phyloP scores from a whole-genome alignment of 2,113 vertebrate genomes.

The Holacanthus passer region DNA sequence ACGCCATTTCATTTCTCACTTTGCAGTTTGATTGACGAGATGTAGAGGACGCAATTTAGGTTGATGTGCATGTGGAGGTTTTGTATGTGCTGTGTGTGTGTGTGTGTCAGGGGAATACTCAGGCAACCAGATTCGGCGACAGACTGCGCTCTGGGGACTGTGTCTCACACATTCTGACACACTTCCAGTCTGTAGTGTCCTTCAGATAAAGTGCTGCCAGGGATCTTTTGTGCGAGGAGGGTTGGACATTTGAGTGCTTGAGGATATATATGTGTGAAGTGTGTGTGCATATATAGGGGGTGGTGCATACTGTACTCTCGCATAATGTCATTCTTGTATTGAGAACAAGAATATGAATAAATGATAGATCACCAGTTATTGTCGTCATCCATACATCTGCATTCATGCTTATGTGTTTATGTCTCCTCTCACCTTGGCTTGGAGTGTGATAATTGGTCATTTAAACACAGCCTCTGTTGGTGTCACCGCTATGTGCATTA shows the following conservation, averaged over 20 bases:
- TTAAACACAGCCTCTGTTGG: not conserved
- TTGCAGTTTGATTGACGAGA: slow-evolving; percentile 52
- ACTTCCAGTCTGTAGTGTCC: slow-evolving; percentile 74
- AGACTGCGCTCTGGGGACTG: slow-evolving; percentile 73
- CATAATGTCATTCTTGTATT: slow-evolving; percentile 33
- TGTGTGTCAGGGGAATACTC: slow-evolving; percentile 55
- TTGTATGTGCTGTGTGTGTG: not conserved
- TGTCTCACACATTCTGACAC: slow-evolving; percentile 79
- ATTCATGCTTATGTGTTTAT: not conserved
- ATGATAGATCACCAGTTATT: slow-evolving; percentile 26
- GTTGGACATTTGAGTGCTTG: slow-evolving; percentile 55
- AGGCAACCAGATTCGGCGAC: slow-evolving; percentile 67
- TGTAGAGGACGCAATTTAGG: slow-evolving; percentile 39
- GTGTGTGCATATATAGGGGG: slow-evolving; percentile 31
- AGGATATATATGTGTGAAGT: slow-evolving; percentile 54
- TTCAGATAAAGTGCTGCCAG: slow-evolving; percentile 71
- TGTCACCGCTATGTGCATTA: not conserved
- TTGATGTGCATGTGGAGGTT: slow-evolving; percentile 17
- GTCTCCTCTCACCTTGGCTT: slow-evolving; percentile 1
- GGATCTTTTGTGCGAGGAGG: slow-evolving; percentile 47
- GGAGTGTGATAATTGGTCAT: not conserved
- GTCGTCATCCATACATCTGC: not conserved
- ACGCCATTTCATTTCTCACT: slow-evolving; percentile 39
- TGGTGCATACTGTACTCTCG: not conserved
- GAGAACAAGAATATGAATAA: slow-evolving; percentile 4